phyloP scores from a whole-genome alignment of 2,888 invertebrate genomes.

The Drosophila infuscata region DNA sequence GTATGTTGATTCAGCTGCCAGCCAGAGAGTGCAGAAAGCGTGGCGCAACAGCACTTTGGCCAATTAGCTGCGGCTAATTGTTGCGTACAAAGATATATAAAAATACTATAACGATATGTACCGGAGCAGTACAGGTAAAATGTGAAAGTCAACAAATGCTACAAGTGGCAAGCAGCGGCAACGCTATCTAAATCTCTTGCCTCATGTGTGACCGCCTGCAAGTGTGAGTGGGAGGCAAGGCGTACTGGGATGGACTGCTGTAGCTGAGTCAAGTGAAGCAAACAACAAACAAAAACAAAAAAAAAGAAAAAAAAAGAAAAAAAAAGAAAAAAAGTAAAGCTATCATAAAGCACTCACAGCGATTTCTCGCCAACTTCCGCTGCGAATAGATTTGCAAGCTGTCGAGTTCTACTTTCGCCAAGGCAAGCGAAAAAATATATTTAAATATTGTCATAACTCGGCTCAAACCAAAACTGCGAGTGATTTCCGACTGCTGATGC shows the following conservation, averaged over 20 bases:
- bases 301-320: not conserved
- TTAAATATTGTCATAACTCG: constrained; percentile 43
- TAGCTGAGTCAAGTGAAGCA: not conserved
- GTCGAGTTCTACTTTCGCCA: constrained; percentile 75
- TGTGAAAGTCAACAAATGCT: constrained; percentile 65
- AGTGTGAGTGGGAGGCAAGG: constrained; percentile 20
- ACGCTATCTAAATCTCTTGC: constrained; percentile 17
- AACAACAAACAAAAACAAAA: not conserved
- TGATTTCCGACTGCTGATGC: constrained; percentile 26
- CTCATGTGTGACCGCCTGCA: constrained; percentile 25
- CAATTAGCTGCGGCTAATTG: constrained; percentile 79
- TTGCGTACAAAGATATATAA: constrained; percentile 60
- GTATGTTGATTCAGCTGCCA: constrained; percentile 35
- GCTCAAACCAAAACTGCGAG: constrained; percentile 4
- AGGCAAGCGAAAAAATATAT: constrained; percentile 41
- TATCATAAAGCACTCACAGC: constrained; percentile 64
- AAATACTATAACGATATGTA: constrained; percentile 13
- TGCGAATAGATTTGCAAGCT: constrained; percentile 61
- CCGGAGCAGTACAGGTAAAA: constrained; percentile 29
- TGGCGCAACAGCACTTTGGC: constrained; percentile 75
- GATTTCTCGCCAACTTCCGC: constrained; percentile 73
- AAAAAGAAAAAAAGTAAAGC: not conserved
- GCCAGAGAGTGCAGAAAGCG: constrained; percentile 73
- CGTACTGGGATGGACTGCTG: constrained; percentile 4
- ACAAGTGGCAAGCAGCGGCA: constrained; percentile 4